These are phyloP conservation scores for Pygathrix nemaeus DNA, from an alignment of 2,113 vertebrate species.

Conservation along the genomic window DNA sequence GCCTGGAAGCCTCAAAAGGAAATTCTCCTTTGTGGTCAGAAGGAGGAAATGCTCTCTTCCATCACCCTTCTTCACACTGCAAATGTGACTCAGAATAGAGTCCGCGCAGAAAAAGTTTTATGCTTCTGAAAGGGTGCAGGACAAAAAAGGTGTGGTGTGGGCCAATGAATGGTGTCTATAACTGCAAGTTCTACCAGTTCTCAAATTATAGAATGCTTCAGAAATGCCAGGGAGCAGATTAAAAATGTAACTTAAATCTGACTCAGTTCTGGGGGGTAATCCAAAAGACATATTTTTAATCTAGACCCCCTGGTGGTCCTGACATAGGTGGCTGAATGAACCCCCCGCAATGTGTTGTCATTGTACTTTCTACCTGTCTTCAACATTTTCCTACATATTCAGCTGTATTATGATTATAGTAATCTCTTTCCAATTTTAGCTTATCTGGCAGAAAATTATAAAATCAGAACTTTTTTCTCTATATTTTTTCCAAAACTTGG, in stretches of 20 bases:
- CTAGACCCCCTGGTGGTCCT: background rate
- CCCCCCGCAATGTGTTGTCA: background rate
- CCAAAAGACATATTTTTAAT: background rate
- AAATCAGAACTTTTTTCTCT: background rate
- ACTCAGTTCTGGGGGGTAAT: background rate
- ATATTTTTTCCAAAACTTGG: constrained; percentile 7
- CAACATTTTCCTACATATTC: background rate
- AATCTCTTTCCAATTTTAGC: background rate
- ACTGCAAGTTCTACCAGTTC: background rate
- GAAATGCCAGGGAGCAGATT: background rate
- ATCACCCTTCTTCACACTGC: background rate
- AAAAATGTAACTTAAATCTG: background rate
- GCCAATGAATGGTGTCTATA: no score
- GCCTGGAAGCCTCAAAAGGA: background rate
- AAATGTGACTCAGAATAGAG: background rate
- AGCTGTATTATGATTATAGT: background rate
- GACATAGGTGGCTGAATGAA: background rate
- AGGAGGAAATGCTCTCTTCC: background rate
- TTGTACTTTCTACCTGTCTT: background rate
- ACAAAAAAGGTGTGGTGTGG: background rate
- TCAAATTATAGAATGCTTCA: background rate
- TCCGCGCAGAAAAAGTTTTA: background rate
- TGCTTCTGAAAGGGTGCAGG: background rate
- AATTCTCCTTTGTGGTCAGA: background rate
- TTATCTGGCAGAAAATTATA: constrained; percentile 22